Evolutionary conservation across 2,797 vertebrate genomes (phyloP).

Genomic region (Leptodactylus fallax): DNA sequence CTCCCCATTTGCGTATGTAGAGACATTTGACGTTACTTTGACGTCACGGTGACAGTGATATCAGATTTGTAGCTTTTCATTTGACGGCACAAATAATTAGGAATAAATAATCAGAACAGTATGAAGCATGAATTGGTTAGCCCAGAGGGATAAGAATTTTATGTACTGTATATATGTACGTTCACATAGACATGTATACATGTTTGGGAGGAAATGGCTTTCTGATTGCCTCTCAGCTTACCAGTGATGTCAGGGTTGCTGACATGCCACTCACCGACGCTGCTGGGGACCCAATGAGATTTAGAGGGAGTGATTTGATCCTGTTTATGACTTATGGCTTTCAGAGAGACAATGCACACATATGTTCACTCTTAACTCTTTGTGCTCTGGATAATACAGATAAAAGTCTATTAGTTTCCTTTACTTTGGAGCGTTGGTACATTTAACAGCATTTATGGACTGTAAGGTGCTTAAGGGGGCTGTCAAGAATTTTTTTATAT

Average conservation of each 20-base stretch:
- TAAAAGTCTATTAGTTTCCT: neutral
- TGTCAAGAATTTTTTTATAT: too few species aligned
- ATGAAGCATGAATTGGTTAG: constrained; percentile 42
- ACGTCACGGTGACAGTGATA: too few species aligned
- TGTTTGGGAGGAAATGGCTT: constrained; percentile 33
- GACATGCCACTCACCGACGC: constrained; percentile 7
- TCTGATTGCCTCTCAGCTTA: constrained; percentile 36
- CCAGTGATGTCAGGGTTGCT: neutral
- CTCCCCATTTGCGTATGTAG: too few species aligned
- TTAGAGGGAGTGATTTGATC: constrained; percentile 29
- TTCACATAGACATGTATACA: constrained; percentile 26
- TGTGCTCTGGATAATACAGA: neutral
- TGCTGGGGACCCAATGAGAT: constrained; percentile 22
- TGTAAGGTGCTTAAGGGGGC: too few species aligned
- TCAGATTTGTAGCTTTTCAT: too few species aligned
- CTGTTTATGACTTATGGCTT: constrained; percentile 37
- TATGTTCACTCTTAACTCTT: neutral
- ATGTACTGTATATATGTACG: constrained; percentile 16
- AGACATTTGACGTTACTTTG: too few species aligned
- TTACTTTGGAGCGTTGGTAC: neutral
- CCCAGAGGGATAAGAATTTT: constrained; percentile 48
- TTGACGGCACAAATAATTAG: too few species aligned
- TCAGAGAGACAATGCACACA: neutral
- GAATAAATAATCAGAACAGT: neutral
- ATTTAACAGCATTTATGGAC: neutral